Conservation (phyloP, 2,888 invertebrate species). For the Pterostichus niger region DNA sequence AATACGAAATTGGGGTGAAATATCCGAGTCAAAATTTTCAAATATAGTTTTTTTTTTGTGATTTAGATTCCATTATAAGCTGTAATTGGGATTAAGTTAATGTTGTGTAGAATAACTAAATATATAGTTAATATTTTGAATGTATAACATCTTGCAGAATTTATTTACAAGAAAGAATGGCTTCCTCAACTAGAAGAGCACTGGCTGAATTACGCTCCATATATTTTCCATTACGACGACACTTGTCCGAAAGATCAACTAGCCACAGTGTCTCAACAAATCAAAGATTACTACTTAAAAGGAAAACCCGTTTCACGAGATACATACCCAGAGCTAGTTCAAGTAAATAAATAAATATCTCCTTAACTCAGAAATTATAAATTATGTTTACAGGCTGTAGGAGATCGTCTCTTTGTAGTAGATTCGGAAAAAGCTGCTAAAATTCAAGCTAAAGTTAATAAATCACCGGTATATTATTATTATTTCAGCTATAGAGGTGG, state of each 20-base stretch:
- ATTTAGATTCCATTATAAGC: too few relatives aligned
- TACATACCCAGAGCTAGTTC: constrained; percentile 71
- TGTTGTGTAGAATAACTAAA: too few relatives aligned
- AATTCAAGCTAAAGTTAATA: constrained; percentile 79
- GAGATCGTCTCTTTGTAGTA: constrained; percentile 83
- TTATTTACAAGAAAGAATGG: constrained; percentile 49
- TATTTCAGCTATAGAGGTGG: constrained; percentile 81
- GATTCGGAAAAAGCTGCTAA: constrained; percentile 82
- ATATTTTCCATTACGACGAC: constrained; percentile 75
- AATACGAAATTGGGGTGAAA: too few relatives aligned
- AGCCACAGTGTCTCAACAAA: constrained; percentile 71
- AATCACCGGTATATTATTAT: constrained; percentile 84
- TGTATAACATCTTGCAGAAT: constrained; percentile 44
- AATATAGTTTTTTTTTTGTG: too few relatives aligned
- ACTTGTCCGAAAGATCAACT: constrained; percentile 71
- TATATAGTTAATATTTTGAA: not conserved
- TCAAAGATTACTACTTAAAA: constrained; percentile 74
- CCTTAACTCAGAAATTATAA: not conserved
- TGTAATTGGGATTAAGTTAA: too few relatives aligned
- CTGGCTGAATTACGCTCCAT: constrained; percentile 75
- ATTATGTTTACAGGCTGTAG: constrained; percentile 78
- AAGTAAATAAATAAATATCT: constrained; percentile 69
- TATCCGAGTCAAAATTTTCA: not conserved
- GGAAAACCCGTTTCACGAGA: constrained; percentile 71
- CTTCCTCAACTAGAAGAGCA: constrained; percentile 71